Conservation (phyloP, 2,888 invertebrate genomes). For the Idaea dimidiata region DNA sequence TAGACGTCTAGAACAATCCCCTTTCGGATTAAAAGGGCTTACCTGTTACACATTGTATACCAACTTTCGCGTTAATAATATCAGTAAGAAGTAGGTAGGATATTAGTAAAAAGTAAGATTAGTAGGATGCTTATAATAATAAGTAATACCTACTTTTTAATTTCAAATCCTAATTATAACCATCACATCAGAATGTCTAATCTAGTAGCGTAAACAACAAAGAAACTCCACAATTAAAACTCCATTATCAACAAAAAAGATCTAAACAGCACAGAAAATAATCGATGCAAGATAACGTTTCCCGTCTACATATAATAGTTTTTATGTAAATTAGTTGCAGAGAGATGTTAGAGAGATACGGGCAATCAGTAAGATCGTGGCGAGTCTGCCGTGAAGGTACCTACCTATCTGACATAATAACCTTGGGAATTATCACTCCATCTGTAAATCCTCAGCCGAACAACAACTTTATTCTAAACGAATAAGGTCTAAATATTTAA, state of each 20-base stretch:
- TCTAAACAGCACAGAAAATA: slow-evolving; percentile 42
- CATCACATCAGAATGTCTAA: slow-evolving; percentile 7
- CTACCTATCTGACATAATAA: slow-evolving; percentile 29
- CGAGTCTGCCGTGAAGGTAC: slow-evolving; percentile 33
- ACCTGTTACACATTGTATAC: too few relatives aligned
- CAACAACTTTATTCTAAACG: neutral
- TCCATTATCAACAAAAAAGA: neutral
- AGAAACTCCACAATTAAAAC: neutral
- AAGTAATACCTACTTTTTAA: neutral
- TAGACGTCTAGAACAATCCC: too few relatives aligned
- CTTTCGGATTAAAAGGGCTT: too few relatives aligned
- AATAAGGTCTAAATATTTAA: neutral
- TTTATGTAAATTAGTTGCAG: slow-evolving; percentile 67
- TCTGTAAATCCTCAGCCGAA: slow-evolving; percentile 3
- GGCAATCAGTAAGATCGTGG: slow-evolving; percentile 35
- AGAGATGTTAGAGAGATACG: slow-evolving; percentile 52
- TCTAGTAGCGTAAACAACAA: slow-evolving; percentile 7
- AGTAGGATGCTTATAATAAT: too few relatives aligned
- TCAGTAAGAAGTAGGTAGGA: too few relatives aligned
- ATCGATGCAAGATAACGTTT: slow-evolving; percentile 50
- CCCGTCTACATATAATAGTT: slow-evolving; percentile 62
- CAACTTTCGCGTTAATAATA: too few relatives aligned
- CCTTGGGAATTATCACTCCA: slow-evolving; percentile 9
- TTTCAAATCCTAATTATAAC: neutral
- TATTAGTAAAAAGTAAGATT: too few relatives aligned